Percentiles rank a stretch among this genome's conserved stretches.
phyloP scores from a whole-genome alignment of 1,140 invertebrate genomes.

The Drosophila serrata region DNA sequence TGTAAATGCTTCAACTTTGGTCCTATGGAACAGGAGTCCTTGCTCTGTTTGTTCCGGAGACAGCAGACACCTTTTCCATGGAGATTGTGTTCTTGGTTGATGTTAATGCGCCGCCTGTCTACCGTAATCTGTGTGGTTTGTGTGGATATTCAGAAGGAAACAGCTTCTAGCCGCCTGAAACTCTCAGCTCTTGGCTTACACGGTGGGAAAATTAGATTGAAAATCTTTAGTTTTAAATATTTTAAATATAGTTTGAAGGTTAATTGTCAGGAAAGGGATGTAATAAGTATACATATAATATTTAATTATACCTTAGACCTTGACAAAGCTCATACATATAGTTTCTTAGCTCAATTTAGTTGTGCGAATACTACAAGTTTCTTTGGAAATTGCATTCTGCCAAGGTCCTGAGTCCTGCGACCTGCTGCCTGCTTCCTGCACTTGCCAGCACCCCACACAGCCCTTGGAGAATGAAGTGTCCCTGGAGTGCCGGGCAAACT shows the following conservation, averaged over 20 bases:
- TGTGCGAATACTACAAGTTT: constrained; percentile 21
- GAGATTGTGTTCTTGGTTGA: constrained; percentile 59
- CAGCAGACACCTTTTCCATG: constrained; percentile 74
- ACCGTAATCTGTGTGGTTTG: constrained; percentile 54
- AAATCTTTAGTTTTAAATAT: not conserved
- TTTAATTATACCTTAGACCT: too few relatives aligned
- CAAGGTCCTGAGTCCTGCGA: not conserved
- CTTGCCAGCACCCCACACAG: constrained; percentile 42
- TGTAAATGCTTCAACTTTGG: constrained; percentile 63
- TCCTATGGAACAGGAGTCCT: not conserved
- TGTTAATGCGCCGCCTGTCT: constrained; percentile 61
- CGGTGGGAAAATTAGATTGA: not conserved
- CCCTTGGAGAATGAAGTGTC: constrained; percentile 27
- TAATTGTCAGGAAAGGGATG: not conserved
- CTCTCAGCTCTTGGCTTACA: constrained; percentile 10
- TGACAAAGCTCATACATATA: too few relatives aligned
- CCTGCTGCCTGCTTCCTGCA: constrained; percentile 15
- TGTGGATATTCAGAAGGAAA: constrained; percentile 39
- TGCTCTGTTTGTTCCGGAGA: constrained; percentile 50
- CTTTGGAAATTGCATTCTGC: constrained; percentile 11
- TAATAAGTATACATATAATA: too few relatives aligned
- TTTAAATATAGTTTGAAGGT: too few relatives aligned
- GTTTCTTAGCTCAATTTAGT: constrained; percentile 10
- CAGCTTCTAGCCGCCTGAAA: constrained; percentile 66
- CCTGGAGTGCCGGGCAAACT: constrained; percentile 54